These are phyloP conservation scores for Myotis findleyi DNA, from an alignment of 2,797 vertebrate species.

Conservation along the genomic window DNA sequence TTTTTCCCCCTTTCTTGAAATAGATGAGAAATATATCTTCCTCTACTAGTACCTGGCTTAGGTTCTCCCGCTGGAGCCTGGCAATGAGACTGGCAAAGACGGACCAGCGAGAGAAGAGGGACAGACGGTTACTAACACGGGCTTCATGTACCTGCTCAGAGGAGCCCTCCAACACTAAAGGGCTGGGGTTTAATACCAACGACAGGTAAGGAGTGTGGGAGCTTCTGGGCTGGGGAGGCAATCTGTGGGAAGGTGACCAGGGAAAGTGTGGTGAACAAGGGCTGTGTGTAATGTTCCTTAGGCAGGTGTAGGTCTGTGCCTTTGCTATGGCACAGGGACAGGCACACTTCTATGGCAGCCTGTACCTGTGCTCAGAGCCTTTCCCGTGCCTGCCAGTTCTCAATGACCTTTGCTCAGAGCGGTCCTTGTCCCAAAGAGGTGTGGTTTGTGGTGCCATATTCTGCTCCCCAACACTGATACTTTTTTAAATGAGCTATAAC, in stretches of 20 bases:
- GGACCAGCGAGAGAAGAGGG: neutral
- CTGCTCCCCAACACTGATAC: neutral
- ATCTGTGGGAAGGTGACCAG: neutral
- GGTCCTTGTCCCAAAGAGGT: neutral
- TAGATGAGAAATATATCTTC: neutral
- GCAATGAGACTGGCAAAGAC: neutral
- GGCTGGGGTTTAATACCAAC: neutral
- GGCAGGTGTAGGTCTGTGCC: no score
- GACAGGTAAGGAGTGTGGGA: neutral
- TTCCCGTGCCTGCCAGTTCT: neutral
- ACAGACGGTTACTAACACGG: neutral
- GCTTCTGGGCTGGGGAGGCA: neutral
- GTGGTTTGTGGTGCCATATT: neutral
- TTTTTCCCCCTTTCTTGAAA: neutral
- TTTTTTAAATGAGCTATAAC: neutral
- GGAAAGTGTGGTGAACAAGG: neutral
- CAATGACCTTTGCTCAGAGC: neutral
- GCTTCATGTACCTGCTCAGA: fast-evolving
- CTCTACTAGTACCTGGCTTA: neutral
- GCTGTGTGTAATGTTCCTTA: neutral
- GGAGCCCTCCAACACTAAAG: no score
- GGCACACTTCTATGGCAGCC: neutral
- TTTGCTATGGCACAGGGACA: neutral
- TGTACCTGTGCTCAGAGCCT: neutral
- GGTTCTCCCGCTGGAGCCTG: neutral